These are phyloP conservation scores for Trichomycterus rosablanca DNA, from an alignment of 2,113 vertebrate genomes.

Conservation along the genomic window DNA sequence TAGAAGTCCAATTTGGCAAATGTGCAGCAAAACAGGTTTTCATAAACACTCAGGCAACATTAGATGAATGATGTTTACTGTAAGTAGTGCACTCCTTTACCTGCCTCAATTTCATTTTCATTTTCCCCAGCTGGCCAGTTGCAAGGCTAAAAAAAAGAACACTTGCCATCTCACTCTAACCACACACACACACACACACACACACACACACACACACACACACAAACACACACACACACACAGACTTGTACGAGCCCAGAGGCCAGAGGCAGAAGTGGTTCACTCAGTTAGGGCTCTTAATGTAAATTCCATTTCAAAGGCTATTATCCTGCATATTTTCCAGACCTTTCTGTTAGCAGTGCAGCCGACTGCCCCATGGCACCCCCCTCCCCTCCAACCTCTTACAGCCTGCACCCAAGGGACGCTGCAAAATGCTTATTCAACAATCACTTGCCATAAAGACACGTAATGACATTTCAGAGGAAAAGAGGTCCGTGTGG, in stretches of 20 bases:
- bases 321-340: conserved; percentile 67
- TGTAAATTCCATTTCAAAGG: conserved; percentile 77
- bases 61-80: conserved; percentile 36
- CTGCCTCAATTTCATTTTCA: conserved; percentile 43
- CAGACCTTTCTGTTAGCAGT: conserved; percentile 56
- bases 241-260: conserved; percentile 52
- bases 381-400: conserved; percentile 38
- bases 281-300: conserved; percentile 73
- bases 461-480: conserved; percentile 76
- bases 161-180: conserved; percentile 46
- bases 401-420: conserved; percentile 58
- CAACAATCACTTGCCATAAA: conserved; percentile 74
- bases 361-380: conserved; percentile 31
- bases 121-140: conserved; percentile 38
- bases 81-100: conserved; percentile 37
- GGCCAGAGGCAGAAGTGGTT: conserved; percentile 64
- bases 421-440: conserved; percentile 75
- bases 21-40: conserved; percentile 21
- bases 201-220: conserved; percentile 23
- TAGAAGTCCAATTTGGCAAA: conserved; percentile 32
- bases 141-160: conserved; percentile 26
- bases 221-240: conserved; percentile 57
- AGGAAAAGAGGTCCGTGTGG: conserved; percentile 78
- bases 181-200: too few relatives aligned
- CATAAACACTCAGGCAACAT: conserved; percentile 35